Evolutionary conservation across 2,113 vertebrate genomes (phyloP).

Genomic region (Microcebus griseorufus): DNA sequence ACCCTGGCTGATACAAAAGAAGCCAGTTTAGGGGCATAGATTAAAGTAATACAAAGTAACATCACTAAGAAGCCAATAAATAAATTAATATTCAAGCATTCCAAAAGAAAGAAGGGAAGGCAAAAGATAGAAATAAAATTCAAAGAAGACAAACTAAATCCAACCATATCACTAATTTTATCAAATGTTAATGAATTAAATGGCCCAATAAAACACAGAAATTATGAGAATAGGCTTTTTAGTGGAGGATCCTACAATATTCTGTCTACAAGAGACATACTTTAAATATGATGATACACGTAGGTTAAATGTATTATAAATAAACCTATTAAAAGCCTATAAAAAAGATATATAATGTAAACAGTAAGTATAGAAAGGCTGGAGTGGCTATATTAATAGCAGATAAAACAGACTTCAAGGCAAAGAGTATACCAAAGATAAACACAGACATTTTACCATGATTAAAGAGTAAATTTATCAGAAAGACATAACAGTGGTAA

Average conservation of each 20-base stretch:
- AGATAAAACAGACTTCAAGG: conserved; percentile 22
- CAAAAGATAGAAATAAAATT: neutral
- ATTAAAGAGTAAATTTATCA: conserved; percentile 18
- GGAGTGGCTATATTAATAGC: neutral
- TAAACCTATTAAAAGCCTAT: neutral
- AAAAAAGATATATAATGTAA: neutral
- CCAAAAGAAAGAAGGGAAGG: conserved; percentile 30
- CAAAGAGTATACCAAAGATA: conserved; percentile 1
- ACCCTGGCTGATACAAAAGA: neutral
- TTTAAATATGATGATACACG: neutral
- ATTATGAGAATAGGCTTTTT: neutral
- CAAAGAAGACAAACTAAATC: neutral
- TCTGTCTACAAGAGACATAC: neutral
- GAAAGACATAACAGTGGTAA: conserved; percentile 8
- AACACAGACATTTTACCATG: neutral
- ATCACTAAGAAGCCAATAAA: neutral
- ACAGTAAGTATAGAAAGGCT: neutral
- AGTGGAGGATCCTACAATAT: neutral
- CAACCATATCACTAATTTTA: neutral
- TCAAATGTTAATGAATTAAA: conserved; percentile 14
- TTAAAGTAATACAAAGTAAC: conserved; percentile 12
- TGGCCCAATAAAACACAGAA: neutral
- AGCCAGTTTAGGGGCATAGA: neutral
- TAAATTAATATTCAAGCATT: neutral
- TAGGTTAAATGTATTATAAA: neutral